Evolutionary conservation across 2,113 vertebrate species (phyloP).

Genomic region (Burhinus bistriatus): DNA sequence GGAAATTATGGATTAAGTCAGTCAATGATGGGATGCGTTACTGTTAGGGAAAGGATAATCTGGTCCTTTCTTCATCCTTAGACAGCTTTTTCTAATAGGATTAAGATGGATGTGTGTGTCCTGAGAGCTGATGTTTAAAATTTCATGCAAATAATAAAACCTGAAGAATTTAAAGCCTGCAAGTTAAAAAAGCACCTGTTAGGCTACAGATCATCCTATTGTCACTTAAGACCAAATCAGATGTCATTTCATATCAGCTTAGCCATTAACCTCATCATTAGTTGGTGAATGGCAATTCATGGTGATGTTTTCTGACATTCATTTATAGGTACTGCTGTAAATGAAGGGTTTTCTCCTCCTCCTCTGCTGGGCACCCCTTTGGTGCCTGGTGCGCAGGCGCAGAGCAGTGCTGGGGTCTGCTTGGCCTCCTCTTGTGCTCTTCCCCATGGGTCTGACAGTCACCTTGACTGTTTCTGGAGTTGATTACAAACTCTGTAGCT

Average conservation of each 20-base stretch:
- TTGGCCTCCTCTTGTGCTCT: neutral
- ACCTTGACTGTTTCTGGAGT: neutral
- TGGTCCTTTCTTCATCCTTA: neutral
- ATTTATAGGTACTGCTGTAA: no score
- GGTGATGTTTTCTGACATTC: neutral
- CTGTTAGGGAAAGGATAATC: neutral
- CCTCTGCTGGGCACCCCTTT: rapidly evolving
- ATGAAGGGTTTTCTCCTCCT: rapidly evolving
- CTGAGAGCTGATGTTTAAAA: neutral
- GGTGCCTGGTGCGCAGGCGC: no score
- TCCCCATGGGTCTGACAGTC: neutral
- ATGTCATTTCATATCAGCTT: neutral
- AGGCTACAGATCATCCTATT: neutral
- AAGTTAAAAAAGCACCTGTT: neutral
- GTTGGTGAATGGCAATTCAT: neutral
- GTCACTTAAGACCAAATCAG: neutral
- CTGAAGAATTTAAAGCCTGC: neutral
- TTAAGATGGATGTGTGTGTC: neutral
- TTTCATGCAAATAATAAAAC: neutral
- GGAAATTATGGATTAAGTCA: neutral
- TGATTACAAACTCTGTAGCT: no score
- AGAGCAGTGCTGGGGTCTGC: neutral
- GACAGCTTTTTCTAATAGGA: neutral
- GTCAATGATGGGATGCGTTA: neutral
- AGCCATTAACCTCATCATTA: neutral